Evolutionary conservation across 2,888 invertebrate genomes (phyloP), one percentile per base, ranked within the genome.

Genomic region (Atrina japonica): DNA sequence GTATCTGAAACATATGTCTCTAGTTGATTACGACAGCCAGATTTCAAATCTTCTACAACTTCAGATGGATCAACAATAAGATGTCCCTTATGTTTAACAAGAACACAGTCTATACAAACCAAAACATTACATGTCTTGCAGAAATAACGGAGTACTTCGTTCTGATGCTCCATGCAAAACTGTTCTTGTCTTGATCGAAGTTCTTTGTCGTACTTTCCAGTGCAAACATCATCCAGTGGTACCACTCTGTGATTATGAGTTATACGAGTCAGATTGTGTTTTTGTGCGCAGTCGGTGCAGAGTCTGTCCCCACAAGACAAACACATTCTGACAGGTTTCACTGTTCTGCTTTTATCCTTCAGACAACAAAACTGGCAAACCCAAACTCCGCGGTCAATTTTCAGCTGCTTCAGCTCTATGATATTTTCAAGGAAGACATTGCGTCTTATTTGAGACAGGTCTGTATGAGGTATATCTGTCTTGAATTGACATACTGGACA

Each of bases 281-380:
- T 35, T 40, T 40, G 40, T 35, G 56, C n/a, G 40, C 56, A 56
- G 6, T 23, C 7, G 7, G 21, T 30, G 40, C 56, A 56, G 23
- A 56, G 40, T 40, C 56, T 35, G 40, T 56, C 56, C 16, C 56
- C 56, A 40, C 56, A 56, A 1, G 56, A 23, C 23, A 56, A 40
- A 40, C 56, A 56, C 0, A 35, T 18, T 18, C 23, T 35, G 2
- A 14, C 16, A 21, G 56, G 40, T 11, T 30, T 40, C 11, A 23
- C 56, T 21, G 18, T 21, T 7, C 16, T 18, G 5, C 18, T 40
- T 14, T 40, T 35, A 21, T 41, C 56, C 23, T 56, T 23, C 18
- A 35, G 40, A 23, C 23, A 56, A 16, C 40, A 23, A 18, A 35
- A 56, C n/a, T 18, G 21, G 16, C 35, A 56, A 9, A 21, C 18